Percentiles rank a stretch among this genome's conserved stretches.
These are phyloP conservation scores for Cynopterus brachyotis DNA, from an alignment of 2,113 vertebrate genomes.

Conservation along the genomic window DNA sequence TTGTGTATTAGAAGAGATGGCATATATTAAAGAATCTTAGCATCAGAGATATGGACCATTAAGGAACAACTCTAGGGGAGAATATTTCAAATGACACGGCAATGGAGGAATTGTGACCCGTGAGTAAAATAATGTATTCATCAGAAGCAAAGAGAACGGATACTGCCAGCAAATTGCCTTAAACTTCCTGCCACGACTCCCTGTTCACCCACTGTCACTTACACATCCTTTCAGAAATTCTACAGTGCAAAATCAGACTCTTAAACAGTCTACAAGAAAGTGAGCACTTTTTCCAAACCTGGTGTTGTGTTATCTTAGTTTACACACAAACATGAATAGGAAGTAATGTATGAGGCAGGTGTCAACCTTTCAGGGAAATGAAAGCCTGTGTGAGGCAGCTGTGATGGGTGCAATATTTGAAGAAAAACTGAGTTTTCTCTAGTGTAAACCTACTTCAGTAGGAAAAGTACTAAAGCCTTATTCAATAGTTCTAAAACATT, in stretches of 20 bases:
- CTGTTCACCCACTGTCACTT: background rate
- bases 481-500: background rate
- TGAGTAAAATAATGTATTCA: background rate
- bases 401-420: background rate
- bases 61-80: background rate
- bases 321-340: conserved; percentile 6
- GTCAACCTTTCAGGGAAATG: conserved; percentile 12
- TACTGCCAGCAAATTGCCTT: background rate
- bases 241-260: background rate
- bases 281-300: conserved; percentile 14
- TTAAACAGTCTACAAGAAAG: background rate
- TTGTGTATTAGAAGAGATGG: background rate
- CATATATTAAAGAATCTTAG: background rate
- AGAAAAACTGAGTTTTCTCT: background rate
- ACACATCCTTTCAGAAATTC: background rate
- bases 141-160: background rate
- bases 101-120: background rate
- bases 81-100: background rate
- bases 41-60: background rate
- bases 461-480: background rate
- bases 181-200: background rate
- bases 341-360: conserved; percentile 29
- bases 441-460: background rate
- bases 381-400: background rate
- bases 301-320: background rate